Evolutionary conservation across 2,113 vertebrate genomes (phyloP), one percentile per base, ranked within the genome.

Genomic region (Pluvialis apricaria): DNA sequence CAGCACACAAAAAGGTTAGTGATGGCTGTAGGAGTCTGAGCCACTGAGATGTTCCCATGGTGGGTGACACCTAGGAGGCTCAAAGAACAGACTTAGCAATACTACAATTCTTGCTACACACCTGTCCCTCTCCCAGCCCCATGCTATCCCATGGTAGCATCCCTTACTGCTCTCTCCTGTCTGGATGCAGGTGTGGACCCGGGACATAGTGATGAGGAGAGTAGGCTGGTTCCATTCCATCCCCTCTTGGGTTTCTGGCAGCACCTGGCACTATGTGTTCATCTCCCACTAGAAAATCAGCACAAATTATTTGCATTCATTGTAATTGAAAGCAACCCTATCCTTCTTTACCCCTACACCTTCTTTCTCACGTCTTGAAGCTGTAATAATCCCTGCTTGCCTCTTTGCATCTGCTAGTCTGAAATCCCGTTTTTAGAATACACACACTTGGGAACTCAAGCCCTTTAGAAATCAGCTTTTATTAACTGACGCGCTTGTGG

Each of bases 261-360:
- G 54, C 45, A 61, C 15, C 25, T 45, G 36, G 36, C 4, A 4
- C 10, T 13, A 21, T 0, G 0, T 34, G 7, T 92, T 92, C n/a
- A 34, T 31, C 14, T 91, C 38, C 4, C 22, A 16, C 15, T 31
- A 76, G 36, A 87, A 92, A 73, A 70, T 19, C 19, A 54, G 7
- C 28, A 38, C 0, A 0, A 31, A 5, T 44, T 49, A 65, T 88
- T 77, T 80, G 15, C 8, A 69, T 82, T 69, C 26, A 18, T 52
- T 82, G 25, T 45, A 72, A 62, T 3, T 36, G n/a, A 82, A 75
- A 95, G 13, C 11, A 3, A 26, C 13, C 10, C 10, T 92, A 11
- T 17, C 58, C 44, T 82, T 75, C 82, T 84, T 87, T 69, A 71
- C 8, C 17, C 4, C 34, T 44, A 8, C 10, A 47, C 9, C 9